phyloP scores from a whole-genome alignment of 2,113 vertebrate genomes.

The Colinus virginianus region DNA sequence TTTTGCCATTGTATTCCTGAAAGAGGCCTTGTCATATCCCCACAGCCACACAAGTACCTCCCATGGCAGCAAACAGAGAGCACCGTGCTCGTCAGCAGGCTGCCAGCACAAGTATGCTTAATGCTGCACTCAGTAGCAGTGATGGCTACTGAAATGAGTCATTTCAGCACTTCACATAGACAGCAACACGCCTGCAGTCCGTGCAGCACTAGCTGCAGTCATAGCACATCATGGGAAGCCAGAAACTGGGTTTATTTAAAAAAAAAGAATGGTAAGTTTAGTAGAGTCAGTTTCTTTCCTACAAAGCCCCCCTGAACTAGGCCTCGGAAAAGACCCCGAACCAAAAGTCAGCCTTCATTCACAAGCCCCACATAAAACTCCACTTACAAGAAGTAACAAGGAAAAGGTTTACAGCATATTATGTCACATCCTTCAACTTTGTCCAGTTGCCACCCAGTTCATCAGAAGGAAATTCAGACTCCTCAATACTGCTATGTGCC shows the following conservation, averaged over 20 bases:
- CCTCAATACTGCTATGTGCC: not conserved
- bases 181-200: not conserved
- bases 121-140: not conserved
- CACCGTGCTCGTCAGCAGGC: conserved; percentile 28
- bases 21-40: conserved; percentile 29
- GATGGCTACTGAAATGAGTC: conserved; percentile 11
- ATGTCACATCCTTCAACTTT: conserved; percentile 41
- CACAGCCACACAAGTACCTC: not conserved
- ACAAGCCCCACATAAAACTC: not conserved
- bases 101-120: not conserved
- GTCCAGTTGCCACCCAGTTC: conserved; percentile 20
- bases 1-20: conserved; percentile 47
- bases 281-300: not conserved
- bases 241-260: not conserved
- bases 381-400: conserved; percentile 47
- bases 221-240: not conserved
- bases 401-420: not conserved
- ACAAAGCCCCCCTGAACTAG: not conserved
- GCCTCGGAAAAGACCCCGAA: not conserved
- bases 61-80: conserved; percentile 41
- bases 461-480: conserved; percentile 15
- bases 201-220: conserved; percentile 32
- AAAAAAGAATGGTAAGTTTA: not conserved
- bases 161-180: conserved; percentile 26
- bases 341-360: not conserved